Evolutionary conservation across 2,113 vertebrate species (phyloP).

Genomic region (Motacilla alba): DNA sequence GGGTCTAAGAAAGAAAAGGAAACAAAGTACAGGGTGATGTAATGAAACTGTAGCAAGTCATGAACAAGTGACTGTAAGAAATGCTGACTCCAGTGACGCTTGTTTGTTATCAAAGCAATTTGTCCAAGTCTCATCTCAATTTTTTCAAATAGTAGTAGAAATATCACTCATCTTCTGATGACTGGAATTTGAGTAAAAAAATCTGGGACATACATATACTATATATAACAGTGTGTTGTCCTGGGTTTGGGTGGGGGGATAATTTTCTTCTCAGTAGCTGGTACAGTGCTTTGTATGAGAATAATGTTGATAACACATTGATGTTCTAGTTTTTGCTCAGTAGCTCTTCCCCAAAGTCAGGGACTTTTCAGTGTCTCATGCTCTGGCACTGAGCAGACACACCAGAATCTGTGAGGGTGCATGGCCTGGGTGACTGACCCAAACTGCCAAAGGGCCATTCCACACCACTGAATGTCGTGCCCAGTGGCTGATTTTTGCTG

Average conservation of each 20-base stretch:
- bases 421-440: not conserved
- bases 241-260: not conserved
- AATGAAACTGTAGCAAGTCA: not conserved
- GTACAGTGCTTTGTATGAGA: not conserved
- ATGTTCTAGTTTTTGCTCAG: not conserved
- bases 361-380: too few relatives aligned
- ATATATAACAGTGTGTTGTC: too few relatives aligned
- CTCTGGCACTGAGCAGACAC: not conserved
- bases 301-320: not conserved
- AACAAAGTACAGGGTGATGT: not conserved
- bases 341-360: not conserved
- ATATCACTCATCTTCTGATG: not conserved
- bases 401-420: rapidly evolving
- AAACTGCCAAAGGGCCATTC: not conserved
- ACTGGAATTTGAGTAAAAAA: not conserved
- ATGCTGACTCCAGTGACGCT: not conserved
- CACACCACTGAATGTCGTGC: too few relatives aligned
- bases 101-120: not conserved
- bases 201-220: not conserved
- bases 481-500: not conserved
- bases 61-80: not conserved
- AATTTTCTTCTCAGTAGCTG: not conserved
- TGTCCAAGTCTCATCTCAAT: not conserved
- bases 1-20: not conserved
- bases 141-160: not conserved